Conservation (phyloP, 2,797 vertebrate genomes). For the Ctenosaura bakeri region DNA sequence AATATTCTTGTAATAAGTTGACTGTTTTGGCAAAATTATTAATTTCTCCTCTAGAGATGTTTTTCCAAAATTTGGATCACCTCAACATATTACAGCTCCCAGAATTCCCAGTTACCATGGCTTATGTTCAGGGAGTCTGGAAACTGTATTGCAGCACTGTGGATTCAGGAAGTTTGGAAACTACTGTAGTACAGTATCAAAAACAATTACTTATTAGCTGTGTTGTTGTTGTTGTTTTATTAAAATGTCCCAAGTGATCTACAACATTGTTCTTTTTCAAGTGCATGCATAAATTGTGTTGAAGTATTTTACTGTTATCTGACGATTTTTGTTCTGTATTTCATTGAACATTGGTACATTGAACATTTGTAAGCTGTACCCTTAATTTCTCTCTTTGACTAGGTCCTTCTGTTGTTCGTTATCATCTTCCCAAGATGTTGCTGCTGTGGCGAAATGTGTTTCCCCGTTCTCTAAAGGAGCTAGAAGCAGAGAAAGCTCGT, state of each 20-base stretch:
- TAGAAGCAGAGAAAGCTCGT: conserved; percentile 97
- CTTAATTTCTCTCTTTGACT: conserved; percentile 18
- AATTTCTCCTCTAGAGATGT: neutral
- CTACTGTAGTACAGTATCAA: too few species aligned
- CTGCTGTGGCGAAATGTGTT: conserved; percentile 97
- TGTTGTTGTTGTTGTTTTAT: neutral
- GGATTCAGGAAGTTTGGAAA: too few species aligned
- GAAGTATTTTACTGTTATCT: neutral
- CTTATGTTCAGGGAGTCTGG: too few species aligned
- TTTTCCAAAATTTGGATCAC: too few species aligned
- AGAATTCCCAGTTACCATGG: too few species aligned
- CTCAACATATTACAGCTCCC: too few species aligned
- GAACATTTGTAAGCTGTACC: neutral
- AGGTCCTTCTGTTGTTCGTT: conserved; percentile 96
- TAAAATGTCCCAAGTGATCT: neutral
- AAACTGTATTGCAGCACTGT: too few species aligned
- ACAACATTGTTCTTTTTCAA: neutral
- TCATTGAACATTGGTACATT: neutral
- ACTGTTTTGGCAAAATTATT: neutral
- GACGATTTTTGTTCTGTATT: neutral
- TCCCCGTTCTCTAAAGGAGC: conserved; percentile 95
- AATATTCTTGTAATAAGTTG: neutral
- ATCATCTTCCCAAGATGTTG: conserved; percentile 98
- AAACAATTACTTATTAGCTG: neutral
- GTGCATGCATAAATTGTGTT: neutral